phyloP scores from a whole-genome alignment of 1,140 invertebrate genomes.

The Sycobia sp. region DNA sequence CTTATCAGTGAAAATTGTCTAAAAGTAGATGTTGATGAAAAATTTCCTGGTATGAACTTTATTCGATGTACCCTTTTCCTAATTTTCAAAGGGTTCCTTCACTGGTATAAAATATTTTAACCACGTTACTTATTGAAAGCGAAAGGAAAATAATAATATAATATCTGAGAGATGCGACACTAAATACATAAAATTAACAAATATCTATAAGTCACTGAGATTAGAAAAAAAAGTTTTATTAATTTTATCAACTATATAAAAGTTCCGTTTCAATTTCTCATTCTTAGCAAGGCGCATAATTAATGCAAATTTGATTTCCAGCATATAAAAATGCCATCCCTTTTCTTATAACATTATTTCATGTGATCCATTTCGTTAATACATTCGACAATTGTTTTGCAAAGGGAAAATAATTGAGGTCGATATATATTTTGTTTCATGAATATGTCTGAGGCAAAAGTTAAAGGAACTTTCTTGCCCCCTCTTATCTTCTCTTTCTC shows the following conservation, averaged over 20 bases:
- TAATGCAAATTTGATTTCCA: conserved; percentile 19
- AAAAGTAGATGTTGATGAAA: conserved; percentile 29
- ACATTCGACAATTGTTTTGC: conserved; percentile 1
- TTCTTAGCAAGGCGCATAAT: conserved; percentile 24
- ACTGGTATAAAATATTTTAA: too few species aligned
- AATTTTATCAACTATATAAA: conserved; percentile 16
- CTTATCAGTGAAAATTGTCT: conserved; percentile 22
- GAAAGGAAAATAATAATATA: too few species aligned
- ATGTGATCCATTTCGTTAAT: conserved; percentile 20
- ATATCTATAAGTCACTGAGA: too few species aligned
- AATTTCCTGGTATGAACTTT: conserved; percentile 28
- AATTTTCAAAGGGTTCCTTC: background rate
- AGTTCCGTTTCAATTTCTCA: conserved; percentile 3
- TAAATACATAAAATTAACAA: too few species aligned
- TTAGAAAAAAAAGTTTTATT: background rate
- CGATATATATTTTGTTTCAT: conserved; percentile 21
- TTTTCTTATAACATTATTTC: conserved; percentile 15
- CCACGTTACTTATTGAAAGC: too few species aligned
- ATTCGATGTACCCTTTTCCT: conserved; percentile 8
- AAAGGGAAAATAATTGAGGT: conserved; percentile 26
- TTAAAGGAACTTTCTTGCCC: conserved; percentile 19
- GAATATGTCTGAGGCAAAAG: conserved; percentile 18
- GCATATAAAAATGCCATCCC: conserved; percentile 17
- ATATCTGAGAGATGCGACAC: too few species aligned
- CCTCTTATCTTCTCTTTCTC: too few species aligned